Base-by-base conservation (phyloP, 30 jellyfish, hydroid and myxozoan genomes). In the Clytia hemisphaerica region DNA sequence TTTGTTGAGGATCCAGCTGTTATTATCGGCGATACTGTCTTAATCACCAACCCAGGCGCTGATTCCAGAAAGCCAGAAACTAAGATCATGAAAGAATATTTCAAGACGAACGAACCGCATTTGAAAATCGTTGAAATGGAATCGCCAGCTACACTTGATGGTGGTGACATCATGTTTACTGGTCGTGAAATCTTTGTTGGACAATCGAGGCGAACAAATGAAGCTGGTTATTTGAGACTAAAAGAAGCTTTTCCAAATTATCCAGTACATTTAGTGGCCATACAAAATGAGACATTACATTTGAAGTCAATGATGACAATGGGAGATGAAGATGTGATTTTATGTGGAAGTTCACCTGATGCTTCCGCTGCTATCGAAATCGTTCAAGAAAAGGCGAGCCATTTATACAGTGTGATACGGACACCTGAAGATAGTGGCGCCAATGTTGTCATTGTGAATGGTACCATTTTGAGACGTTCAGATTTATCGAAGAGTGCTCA, bases 1-100 rank as follows among this genome's bases (percentile, higher is more conserved):
- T 87, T 77, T 60, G 94, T 87, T 18, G 96, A 87, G 54, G 96
- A 87, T 61, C 70, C 96, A 10, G 97, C 97, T 1, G 83, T 88
- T 4, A 83, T 88, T 4, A 37, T 72, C 29, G 93, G 78, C 16
- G 81, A 69, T 5, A 75, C 57, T 32, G 97, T 90, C 6, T 68
- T 88, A 3, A 48, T 88, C 15, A 79, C 97, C 16, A 73, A 72
- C 29, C 88, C 92, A 26, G 97, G 97, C 10, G 78, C 78, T 16
- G 6, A 6, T 16, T 65, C 78, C 12, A 40, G 78, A 4, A 21
- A 65, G 42, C 78, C 63, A 19, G 78, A 65, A 36, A 3, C 65
- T 9, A 44, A 3, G 4, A 37, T 25, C 29, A 45, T 65, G 0
- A 65, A 65, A 65, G n/a, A n/a, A n/a, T 29, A 30, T 9, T 65